Conservation (phyloP, 2,797 vertebrate genomes). For the Brachyalestes nurse region DNA sequence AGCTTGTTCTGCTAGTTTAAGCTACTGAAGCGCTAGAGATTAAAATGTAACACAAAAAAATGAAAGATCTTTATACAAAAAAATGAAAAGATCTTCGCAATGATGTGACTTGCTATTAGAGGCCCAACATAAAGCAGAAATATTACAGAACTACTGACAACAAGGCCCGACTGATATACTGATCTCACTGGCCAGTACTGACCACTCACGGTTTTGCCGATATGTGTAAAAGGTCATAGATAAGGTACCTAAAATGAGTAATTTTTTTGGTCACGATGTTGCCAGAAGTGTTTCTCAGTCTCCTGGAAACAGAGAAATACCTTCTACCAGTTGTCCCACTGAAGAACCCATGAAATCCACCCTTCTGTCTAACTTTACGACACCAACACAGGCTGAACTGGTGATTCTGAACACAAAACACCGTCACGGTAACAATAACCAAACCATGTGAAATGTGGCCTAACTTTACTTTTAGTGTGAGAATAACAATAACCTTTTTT, state of each 20-base stretch:
- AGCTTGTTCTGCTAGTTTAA: conserved; percentile 21
- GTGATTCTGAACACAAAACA: background rate
- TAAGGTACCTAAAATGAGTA: background rate
- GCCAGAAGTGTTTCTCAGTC: too few species aligned
- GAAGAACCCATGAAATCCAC: too few species aligned
- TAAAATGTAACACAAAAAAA: background rate
- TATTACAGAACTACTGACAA: background rate
- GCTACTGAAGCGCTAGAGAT: background rate
- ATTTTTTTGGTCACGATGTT: background rate
- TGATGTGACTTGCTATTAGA: background rate
- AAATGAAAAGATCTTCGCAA: background rate
- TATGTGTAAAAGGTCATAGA: background rate
- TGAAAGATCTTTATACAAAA: background rate
- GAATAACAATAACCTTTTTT: background rate
- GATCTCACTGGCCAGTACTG: background rate
- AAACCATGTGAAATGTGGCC: background rate
- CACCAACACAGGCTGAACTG: background rate
- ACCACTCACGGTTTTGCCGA: background rate
- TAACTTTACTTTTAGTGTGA: background rate
- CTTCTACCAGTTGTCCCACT: too few species aligned
- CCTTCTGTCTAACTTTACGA: background rate
- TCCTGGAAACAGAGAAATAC: too few species aligned
- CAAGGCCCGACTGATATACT: background rate
- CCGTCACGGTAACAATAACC: background rate
- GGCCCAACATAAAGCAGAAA: conserved; percentile 7